phyloP scores from a whole-genome alignment of 2,888 invertebrate genomes.

The Eupeodes luniger region DNA sequence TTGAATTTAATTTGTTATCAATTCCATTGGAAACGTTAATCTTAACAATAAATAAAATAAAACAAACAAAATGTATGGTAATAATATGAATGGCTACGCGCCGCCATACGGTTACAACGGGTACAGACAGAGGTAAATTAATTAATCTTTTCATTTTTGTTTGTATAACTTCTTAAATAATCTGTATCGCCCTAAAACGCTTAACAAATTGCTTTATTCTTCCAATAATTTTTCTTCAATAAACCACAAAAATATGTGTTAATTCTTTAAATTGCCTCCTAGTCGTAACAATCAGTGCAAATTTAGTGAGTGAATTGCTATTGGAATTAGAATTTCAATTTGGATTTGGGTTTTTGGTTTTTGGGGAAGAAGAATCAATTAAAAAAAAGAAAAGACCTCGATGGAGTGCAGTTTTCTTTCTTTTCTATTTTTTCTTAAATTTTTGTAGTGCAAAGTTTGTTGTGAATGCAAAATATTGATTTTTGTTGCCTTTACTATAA shows the following conservation, averaged over 20 bases:
- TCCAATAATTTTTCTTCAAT: not conserved
- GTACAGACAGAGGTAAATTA: constrained; percentile 80
- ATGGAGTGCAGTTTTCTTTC: constrained; percentile 14
- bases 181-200: constrained; percentile 24
- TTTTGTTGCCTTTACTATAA: constrained; percentile 62
- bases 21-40: constrained; percentile 50
- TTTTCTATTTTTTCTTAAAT: not conserved
- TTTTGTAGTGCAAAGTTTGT: constrained; percentile 43
- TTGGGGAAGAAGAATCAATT: constrained; percentile 54
- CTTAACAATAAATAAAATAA: constrained; percentile 38
- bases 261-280: not conserved
- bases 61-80: constrained; percentile 78
- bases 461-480: constrained; percentile 73
- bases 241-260: not conserved
- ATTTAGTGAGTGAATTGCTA: constrained; percentile 14
- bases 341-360: too few relatives aligned
- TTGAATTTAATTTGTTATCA: constrained; percentile 39
- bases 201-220: not conserved
- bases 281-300: not conserved
- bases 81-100: constrained; percentile 79
- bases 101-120: constrained; percentile 80
- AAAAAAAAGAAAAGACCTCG: constrained; percentile 7
- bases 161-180: constrained; percentile 9
- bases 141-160: constrained; percentile 53
- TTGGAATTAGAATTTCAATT: not conserved